Conservation (phyloP, 92 coral and sea anemone genomes). For the Galaxea fascicularis region DNA sequence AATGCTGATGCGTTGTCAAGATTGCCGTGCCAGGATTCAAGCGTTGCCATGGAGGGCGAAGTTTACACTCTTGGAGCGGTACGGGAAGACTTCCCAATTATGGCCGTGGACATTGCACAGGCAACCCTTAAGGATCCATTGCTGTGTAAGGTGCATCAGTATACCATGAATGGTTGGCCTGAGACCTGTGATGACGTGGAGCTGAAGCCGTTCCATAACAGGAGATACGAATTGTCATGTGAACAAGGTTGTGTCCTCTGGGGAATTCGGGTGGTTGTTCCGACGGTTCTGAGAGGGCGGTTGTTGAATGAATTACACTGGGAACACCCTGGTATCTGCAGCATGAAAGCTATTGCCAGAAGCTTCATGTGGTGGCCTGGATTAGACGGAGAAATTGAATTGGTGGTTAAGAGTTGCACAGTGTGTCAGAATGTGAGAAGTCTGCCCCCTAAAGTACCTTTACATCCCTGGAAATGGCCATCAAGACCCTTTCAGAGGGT, state of each 20-base stretch:
- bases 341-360: conserved; percentile 64
- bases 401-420: conserved; percentile 48
- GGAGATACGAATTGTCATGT: conserved; percentile 7
- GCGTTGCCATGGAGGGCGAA: no score
- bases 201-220: conserved; percentile 17
- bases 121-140: no score
- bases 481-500: conserved; percentile 1
- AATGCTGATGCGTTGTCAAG: no score
- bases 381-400: conserved; percentile 53
- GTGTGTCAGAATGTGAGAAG: conserved; percentile 57
- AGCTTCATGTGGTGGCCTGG: conserved; percentile 71
- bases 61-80: no score
- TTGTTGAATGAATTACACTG: conserved; percentile 14
- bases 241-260: conserved; percentile 40
- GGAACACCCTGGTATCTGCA: conserved; percentile 54
- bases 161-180: no score
- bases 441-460: conserved; percentile 35
- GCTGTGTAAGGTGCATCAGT: no score
- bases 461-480: conserved; percentile 19
- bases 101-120: no score
- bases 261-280: conserved; percentile 29
- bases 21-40: no score
- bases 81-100: no score
- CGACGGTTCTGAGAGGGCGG: not conserved
- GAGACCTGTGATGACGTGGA: no score